Evolutionary conservation across 2,797 vertebrate genomes (phyloP), one percentile per base, ranked within the genome.

Genomic region (Pempheris klunzingeri): DNA sequence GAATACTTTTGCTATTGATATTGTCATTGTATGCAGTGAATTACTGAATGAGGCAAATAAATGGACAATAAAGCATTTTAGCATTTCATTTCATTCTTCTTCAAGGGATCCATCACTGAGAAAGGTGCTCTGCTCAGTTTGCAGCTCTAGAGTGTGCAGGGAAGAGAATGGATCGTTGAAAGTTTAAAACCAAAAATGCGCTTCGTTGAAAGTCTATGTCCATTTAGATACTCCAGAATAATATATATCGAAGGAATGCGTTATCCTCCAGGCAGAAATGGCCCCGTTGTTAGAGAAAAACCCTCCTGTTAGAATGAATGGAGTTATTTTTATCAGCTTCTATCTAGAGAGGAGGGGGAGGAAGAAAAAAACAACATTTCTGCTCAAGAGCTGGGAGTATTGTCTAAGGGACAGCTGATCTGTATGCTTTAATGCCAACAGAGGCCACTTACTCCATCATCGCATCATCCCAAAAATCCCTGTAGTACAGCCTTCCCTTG

Each of bases 381-480:
- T 69, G 62, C 78, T 81, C 75, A 67, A 82, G 76, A 81, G 84
- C 84, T 77, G 24, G 58, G 62, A 87, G 86, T 82, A 88, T 88
- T 92, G 86, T 90, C 90, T 82, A 75, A 73, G 80, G 87, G 77
- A 83, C 58, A 72, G 63, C 87, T 86, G 88, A 90, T 88, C 83
- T 82, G 83, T 88, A 80, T 90, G 90, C 88, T 85, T 90, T 83
- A 85, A 77, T 4, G 57, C 82, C 80, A 74, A 64, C 77, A 85
- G 84, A 88, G 88, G 80, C 87, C 90, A 88, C 91, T 92, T 87
- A 88, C 90, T 93, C 88, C 86, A 92, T 92, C 92, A 92, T 78
- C 57, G 61, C 83, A 92, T 92, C 92, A 92, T 78, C 57, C 59
- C 83, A 77, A 80, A 87, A 92, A 90, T 93, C 92, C 92, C 92